Percentiles rank a stretch among this genome's conserved stretches.
Conservation (phyloP, 2,888 invertebrate species). For the Synergus japonicus region DNA sequence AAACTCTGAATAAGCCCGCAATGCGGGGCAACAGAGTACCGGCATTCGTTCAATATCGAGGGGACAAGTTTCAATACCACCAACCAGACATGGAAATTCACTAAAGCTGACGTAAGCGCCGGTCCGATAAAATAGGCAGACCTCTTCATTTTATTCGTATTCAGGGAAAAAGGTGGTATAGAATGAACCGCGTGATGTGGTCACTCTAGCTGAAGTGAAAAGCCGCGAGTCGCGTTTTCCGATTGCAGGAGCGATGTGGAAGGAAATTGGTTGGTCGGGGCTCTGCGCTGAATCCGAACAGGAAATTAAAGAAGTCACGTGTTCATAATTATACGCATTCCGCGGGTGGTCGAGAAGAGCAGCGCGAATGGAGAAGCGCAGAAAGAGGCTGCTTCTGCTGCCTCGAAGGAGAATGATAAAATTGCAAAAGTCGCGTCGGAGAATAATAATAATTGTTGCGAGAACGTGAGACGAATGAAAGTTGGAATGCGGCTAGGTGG, state of each 20-base stretch:
- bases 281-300: conserved; percentile 59
- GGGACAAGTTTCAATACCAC: conserved; percentile 28
- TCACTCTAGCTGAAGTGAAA: background rate
- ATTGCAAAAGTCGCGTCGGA: conserved; percentile 60
- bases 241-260: conserved; percentile 46
- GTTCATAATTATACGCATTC: conserved; percentile 72
- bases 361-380: background rate
- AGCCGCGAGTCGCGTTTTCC: conserved; percentile 27
- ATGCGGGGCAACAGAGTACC: conserved; percentile 26
- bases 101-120: conserved; percentile 15
- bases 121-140: conserved; percentile 4
- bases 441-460: conserved; percentile 71
- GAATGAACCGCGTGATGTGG: conserved; percentile 13
- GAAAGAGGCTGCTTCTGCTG: conserved; percentile 1
- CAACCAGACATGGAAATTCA: conserved; percentile 29
- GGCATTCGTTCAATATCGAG: conserved; percentile 20
- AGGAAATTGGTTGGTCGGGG: conserved; percentile 63
- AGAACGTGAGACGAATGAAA: conserved; percentile 69
- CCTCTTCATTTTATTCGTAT: conserved; percentile 27
- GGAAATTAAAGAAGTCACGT: conserved; percentile 75
- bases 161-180: conserved; percentile 9
- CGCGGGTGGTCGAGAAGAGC: conserved; percentile 45
- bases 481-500: conserved; percentile 58
- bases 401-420: conserved; percentile 55
- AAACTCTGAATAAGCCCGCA: conserved; percentile 34